Percentiles rank a stretch among this genome's conserved stretches.
phyloP scores from a whole-genome alignment of 37 sponge, comb jelly and placozoan genomes.

The Beroe ovata region DNA sequence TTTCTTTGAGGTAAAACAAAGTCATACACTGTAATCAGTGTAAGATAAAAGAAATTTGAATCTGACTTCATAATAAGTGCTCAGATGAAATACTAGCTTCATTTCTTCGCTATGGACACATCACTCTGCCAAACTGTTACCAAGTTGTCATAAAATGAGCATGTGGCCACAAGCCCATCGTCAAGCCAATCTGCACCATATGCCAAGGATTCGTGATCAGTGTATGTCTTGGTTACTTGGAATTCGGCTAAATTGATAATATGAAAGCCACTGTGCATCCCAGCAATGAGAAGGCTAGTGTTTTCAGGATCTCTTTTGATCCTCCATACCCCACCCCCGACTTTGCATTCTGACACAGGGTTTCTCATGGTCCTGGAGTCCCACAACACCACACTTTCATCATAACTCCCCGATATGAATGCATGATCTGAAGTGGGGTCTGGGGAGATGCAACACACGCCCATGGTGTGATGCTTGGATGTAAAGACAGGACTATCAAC shows the following conservation, averaged over 20 bases:
- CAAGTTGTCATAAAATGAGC: conserved; percentile 65
- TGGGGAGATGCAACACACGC: conserved; percentile 58
- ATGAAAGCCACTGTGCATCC: conserved; percentile 65
- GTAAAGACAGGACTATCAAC: neutral
- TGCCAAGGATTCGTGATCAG: conserved; percentile 23
- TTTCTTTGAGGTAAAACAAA: too few relatives aligned
- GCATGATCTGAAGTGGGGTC: neutral
- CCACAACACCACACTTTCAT: conserved; percentile 29
- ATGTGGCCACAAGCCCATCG: conserved; percentile 38
- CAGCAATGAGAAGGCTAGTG: neutral
- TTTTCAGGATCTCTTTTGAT: neutral
- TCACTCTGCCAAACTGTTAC: conserved; percentile 30
- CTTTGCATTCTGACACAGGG: neutral
- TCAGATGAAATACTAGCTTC: too few relatives aligned
- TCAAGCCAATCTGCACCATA: conserved; percentile 55
- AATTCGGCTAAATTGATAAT: neutral
- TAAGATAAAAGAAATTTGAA: neutral
- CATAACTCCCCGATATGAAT: conserved; percentile 25
- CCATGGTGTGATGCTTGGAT: conserved; percentile 43
- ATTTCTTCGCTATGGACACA: too few relatives aligned
- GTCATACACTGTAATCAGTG: neutral
- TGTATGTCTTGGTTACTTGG: neutral
- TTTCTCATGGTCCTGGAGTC: conserved; percentile 4
- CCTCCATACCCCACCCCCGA: conserved; percentile 62
- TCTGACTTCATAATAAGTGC: too few relatives aligned